These are phyloP conservation scores for Leptopilina syphax DNA, from an alignment of 2,888 invertebrate species.

Conservation along the genomic window DNA sequence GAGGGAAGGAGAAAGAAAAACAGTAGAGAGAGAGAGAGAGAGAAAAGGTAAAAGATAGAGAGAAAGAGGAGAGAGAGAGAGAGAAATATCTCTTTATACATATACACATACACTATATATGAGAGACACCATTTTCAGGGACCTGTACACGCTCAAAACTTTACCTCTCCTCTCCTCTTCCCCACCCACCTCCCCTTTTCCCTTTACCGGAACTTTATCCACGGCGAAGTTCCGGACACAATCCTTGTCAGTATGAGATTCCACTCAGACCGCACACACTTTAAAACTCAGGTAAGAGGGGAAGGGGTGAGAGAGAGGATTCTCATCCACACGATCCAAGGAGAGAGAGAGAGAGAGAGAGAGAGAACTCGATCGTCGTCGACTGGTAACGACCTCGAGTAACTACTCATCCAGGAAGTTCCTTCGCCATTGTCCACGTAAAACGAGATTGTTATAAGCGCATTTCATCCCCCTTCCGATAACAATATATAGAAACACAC, in stretches of 20 bases:
- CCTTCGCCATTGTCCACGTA: slow-evolving; percentile 52
- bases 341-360: too few relatives aligned
- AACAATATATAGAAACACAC: neutral
- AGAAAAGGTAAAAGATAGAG: too few relatives aligned
- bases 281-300: neutral
- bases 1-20: too few relatives aligned
- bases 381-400: slow-evolving; percentile 41
- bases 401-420: slow-evolving; percentile 44
- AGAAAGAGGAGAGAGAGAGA: too few relatives aligned
- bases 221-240: slow-evolving; percentile 34
- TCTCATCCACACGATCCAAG: slow-evolving; percentile 17
- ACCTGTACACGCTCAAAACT: slow-evolving; percentile 17
- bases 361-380: slow-evolving; percentile 21
- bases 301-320: neutral
- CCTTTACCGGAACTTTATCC: slow-evolving; percentile 24
- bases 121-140: slow-evolving; percentile 8
- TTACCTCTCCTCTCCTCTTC: too few relatives aligned
- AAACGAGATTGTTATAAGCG: slow-evolving; percentile 55
- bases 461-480: neutral
- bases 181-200: too few relatives aligned
- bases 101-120: too few relatives aligned
- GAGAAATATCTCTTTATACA: too few relatives aligned
- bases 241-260: slow-evolving; percentile 38
- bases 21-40: too few relatives aligned
- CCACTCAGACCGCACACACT: slow-evolving; percentile 34